Evolutionary conservation across 2,113 vertebrate genomes (phyloP).

Genomic region (Calyptommatus sinebrachiatus): DNA sequence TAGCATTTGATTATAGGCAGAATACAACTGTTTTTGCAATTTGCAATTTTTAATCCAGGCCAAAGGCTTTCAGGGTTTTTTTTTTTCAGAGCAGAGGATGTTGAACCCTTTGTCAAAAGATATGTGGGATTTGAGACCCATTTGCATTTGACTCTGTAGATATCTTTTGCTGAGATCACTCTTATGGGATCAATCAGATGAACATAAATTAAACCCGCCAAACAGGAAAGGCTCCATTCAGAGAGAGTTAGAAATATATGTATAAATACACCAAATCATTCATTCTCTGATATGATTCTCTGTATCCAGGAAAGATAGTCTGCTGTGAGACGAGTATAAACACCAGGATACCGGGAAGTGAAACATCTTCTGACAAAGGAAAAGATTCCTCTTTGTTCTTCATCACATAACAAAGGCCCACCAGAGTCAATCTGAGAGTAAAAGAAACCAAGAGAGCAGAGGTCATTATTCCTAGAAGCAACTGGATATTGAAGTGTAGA

Average conservation of each 20-base stretch:
- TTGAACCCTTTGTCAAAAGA: background rate
- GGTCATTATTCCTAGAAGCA: background rate
- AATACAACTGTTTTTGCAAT: background rate
- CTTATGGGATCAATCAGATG: background rate
- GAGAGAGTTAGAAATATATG: background rate
- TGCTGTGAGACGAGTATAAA: conserved; percentile 68
- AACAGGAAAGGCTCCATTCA: background rate
- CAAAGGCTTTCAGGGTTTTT: fast-evolving
- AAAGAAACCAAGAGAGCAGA: background rate
- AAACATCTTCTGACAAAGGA: conserved; percentile 62
- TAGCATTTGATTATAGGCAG: background rate
- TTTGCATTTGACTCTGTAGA: background rate
- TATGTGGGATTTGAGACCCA: no score
- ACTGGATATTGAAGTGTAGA: background rate
- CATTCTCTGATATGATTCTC: conserved; percentile 24
- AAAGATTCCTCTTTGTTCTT: conserved; percentile 59
- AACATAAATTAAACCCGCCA: background rate
- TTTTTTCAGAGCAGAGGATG: fast-evolving
- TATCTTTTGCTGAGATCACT: background rate
- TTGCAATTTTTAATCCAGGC: background rate
- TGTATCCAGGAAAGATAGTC: conserved; percentile 65
- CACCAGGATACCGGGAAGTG: conserved; percentile 30
- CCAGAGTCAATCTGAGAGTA: conserved; percentile 70
- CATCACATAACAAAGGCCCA: conserved; percentile 65
- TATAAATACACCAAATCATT: background rate